These are phyloP conservation scores for Calcarius lapponicus DNA, from an alignment of 2,797 vertebrate genomes.

Conservation along the genomic window DNA sequence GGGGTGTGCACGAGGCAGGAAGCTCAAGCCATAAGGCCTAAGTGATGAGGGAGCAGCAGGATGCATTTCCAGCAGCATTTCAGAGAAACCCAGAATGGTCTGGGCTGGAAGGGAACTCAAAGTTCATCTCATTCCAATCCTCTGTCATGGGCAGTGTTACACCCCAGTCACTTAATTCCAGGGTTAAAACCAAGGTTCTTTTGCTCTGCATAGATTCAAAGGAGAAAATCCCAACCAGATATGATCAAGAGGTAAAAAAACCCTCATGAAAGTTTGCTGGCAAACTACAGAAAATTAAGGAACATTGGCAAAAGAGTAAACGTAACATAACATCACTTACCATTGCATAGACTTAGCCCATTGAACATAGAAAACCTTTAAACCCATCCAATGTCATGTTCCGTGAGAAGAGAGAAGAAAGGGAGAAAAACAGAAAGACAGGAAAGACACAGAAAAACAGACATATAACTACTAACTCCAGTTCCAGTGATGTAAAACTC, in stretches of 20 bases:
- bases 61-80: background rate
- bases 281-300: background rate
- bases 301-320: background rate
- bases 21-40: background rate
- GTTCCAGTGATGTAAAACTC: background rate
- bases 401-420: background rate
- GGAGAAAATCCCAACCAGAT: background rate
- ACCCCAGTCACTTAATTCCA: background rate
- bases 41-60: background rate
- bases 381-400: fast-evolving
- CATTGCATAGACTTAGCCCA: background rate
- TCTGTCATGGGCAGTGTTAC: background rate
- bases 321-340: background rate
- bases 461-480: background rate
- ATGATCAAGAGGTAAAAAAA: background rate
- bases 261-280: background rate
- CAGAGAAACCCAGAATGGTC: background rate
- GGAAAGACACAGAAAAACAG: background rate
- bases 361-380: background rate
- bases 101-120: background rate
- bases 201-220: background rate
- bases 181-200: background rate
- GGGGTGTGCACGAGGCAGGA: background rate
- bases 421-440: background rate
- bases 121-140: background rate